These are phyloP conservation scores for Notothenia coriiceps DNA, from an alignment of 2,113 vertebrate species.

Conservation along the genomic window DNA sequence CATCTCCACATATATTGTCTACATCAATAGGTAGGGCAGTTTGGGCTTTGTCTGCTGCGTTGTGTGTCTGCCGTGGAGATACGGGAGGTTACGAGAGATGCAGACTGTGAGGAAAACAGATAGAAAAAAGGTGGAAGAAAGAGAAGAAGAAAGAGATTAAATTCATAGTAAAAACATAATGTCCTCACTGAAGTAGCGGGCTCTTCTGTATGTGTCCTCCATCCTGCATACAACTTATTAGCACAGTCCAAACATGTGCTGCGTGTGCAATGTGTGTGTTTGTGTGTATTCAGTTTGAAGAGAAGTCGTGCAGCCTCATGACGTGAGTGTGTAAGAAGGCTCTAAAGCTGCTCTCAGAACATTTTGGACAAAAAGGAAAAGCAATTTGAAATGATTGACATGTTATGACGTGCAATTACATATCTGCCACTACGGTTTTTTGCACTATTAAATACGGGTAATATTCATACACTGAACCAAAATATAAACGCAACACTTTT, in stretches of 20 bases:
- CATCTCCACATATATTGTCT: constrained; percentile 35
- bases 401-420: no score
- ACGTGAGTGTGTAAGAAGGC: background rate
- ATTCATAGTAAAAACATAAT: background rate
- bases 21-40: constrained; percentile 32
- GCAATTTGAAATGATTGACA: no score
- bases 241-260: background rate
- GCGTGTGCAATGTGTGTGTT: background rate
- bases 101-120: background rate
- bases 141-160: background rate
- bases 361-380: background rate
- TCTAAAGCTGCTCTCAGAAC: background rate
- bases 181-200: background rate
- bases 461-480: no score
- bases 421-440: no score
- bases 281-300: background rate
- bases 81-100: background rate
- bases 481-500: no score
- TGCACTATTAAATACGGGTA: no score
- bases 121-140: background rate
- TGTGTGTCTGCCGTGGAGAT: constrained; percentile 13
- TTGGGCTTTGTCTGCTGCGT: background rate
- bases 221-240: constrained; percentile 23
- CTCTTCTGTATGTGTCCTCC: constrained; percentile 15
- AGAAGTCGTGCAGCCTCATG: constrained; percentile 5